These are phyloP conservation scores for Montipora capricornis DNA, from an alignment of 64 coral and sea anemone species.

Conservation along the genomic window DNA sequence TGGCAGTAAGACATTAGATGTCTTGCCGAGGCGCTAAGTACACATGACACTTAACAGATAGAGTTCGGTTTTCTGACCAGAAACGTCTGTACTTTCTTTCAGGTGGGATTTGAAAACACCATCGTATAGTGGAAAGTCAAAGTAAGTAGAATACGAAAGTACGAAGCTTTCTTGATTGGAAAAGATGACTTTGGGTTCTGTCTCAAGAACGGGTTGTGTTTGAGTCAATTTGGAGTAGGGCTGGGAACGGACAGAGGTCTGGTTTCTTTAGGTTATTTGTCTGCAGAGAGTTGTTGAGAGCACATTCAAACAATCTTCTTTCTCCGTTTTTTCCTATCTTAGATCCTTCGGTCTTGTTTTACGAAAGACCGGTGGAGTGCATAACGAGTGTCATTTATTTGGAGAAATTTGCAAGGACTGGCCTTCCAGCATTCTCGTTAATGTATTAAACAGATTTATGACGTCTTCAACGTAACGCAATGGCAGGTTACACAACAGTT, in stretches of 20 bases:
- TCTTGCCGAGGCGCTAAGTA: not conserved
- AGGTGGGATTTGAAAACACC: slow-evolving; percentile 91
- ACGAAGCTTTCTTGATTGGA: no score
- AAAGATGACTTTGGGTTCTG: no score
- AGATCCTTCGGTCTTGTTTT: slow-evolving; percentile 90
- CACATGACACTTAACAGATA: not conserved
- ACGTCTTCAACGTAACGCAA: slow-evolving; percentile 53
- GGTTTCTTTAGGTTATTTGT: not conserved
- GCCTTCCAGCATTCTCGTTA: slow-evolving; percentile 79
- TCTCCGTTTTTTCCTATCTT: not conserved
- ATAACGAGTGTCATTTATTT: slow-evolving; percentile 93
- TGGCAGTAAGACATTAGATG: no score
- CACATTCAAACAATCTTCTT: not conserved
- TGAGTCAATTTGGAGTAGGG: not conserved
- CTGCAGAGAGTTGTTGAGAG: not conserved
- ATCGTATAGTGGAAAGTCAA: slow-evolving; percentile 78
- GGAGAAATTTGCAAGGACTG: slow-evolving; percentile 84
- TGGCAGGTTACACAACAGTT: not conserved
- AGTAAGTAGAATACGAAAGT: slow-evolving; percentile 51
- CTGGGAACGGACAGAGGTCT: not conserved
- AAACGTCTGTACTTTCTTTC: slow-evolving; percentile 9
- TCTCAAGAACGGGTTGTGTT: not conserved
- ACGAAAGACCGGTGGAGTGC: slow-evolving; percentile 82
- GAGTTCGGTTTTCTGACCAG: no score
- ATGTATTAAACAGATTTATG: slow-evolving; percentile 84